Conservation (phyloP, 2,113 vertebrate genomes). For the Onychostoma macrolepis region DNA sequence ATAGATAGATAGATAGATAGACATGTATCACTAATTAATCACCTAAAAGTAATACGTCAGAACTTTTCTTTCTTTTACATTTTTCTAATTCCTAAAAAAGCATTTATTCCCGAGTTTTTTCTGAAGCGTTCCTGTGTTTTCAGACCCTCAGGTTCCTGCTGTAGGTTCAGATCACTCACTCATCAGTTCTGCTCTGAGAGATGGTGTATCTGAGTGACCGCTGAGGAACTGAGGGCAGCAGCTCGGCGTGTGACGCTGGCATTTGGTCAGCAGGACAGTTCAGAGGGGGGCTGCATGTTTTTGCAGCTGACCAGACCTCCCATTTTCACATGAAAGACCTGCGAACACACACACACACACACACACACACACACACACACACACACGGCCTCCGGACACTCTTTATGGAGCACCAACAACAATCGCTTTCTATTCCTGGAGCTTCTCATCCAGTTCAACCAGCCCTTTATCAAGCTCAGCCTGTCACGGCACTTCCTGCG, state of each 20-base stretch:
- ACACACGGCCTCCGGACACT: conserved; percentile 50
- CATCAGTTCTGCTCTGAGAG: too few species aligned
- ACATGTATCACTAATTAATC: not conserved
- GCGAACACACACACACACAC: conserved; percentile 59
- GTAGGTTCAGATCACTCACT: too few species aligned
- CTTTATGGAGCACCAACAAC: conserved; percentile 65
- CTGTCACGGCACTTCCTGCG: conserved; percentile 32
- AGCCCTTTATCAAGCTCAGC: conserved; percentile 51
- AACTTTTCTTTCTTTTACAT: too few species aligned
- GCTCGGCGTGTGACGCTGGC: conserved; percentile 63
- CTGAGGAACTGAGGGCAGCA: not conserved
- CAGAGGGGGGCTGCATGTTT: conserved; percentile 68
- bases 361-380: conserved; percentile 38
- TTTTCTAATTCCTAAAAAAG: too few species aligned
- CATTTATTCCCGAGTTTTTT: not conserved
- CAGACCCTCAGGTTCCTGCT: too few species aligned
- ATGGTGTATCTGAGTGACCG: too few species aligned
- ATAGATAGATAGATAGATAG: not conserved
- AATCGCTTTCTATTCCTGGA: conserved; percentile 72
- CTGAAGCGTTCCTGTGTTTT: too few species aligned
- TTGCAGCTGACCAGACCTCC: conserved; percentile 79
- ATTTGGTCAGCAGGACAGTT: conserved; percentile 71
- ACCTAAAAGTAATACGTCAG: too few species aligned
- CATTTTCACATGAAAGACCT: conserved; percentile 73
- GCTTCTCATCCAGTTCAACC: conserved; percentile 46